Percentiles rank a stretch among this genome's conserved stretches.
These are phyloP conservation scores for Apocheima hispidaria DNA, from an alignment of 2,888 invertebrate genomes.

Conservation along the genomic window DNA sequence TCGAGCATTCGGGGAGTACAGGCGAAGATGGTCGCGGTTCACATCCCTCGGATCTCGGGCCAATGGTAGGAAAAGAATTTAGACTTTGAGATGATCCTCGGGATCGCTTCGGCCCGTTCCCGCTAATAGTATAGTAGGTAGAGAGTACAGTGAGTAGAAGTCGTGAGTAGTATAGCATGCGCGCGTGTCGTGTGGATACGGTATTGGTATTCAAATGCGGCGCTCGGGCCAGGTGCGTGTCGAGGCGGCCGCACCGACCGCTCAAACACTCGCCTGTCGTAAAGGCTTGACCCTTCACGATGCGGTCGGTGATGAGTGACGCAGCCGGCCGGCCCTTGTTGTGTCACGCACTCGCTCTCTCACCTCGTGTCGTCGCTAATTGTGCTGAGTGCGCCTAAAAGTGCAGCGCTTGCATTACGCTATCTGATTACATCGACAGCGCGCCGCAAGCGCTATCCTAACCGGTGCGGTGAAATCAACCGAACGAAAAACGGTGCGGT, in stretches of 20 bases:
- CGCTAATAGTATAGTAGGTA: conserved; percentile 80
- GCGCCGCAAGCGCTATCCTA: conserved; percentile 74
- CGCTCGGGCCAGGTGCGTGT: conserved; percentile 83
- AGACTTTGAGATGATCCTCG: conserved; percentile 71
- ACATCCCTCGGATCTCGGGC: conserved; percentile 75
- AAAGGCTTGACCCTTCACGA: neutral
- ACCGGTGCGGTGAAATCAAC: conserved; percentile 83
- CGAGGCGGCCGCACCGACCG: conserved; percentile 56
- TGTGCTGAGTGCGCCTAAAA: conserved; percentile 84
- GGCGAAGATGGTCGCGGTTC: conserved; percentile 75
- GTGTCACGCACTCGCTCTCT: conserved; percentile 84
- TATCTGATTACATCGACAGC: conserved; percentile 52
- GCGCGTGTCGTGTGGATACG: conserved; percentile 84
- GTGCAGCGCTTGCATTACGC: conserved; percentile 73
- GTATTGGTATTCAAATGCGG: conserved; percentile 92
- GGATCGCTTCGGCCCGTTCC: conserved; percentile 79
- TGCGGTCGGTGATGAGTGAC: conserved; percentile 27
- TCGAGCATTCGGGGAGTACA: conserved; percentile 78
- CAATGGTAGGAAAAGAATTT: conserved; percentile 59
- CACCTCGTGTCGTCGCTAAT: conserved; percentile 84
- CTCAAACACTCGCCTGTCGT: conserved; percentile 19
- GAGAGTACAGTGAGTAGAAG: conserved; percentile 83
- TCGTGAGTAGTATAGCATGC: conserved; percentile 81
- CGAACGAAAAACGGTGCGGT: conserved; percentile 84
- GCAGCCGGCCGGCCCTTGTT: conserved; percentile 40